phyloP scores from a whole-genome alignment of 2,113 vertebrate species.

The Megaleporinus macrocephalus region DNA sequence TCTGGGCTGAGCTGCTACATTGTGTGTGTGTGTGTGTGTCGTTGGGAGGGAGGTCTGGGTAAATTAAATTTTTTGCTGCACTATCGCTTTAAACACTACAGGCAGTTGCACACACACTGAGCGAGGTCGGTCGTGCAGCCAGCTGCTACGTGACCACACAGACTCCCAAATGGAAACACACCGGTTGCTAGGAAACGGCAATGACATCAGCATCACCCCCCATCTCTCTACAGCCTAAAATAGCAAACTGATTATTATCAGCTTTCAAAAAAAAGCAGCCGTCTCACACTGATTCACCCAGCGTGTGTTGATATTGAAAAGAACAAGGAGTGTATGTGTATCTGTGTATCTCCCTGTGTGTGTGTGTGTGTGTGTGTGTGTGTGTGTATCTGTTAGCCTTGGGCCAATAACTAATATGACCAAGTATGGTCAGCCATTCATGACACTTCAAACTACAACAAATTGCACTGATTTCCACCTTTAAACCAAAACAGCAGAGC shows the following conservation, averaged over 20 bases:
- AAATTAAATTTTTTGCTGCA: too few species aligned
- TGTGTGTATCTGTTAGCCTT: not conserved
- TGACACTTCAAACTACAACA: too few species aligned
- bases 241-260: slow-evolving; percentile 76
- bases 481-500: too few species aligned
- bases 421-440: too few species aligned
- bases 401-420: too few species aligned
- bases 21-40: too few species aligned
- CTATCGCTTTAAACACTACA: not conserved
- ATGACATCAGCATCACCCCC: slow-evolving; percentile 77
- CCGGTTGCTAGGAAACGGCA: slow-evolving; percentile 78
- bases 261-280: slow-evolving; percentile 64
- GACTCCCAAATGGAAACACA: slow-evolving; percentile 73
- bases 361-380: slow-evolving; percentile 19
- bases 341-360: not conserved
- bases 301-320: too few species aligned
- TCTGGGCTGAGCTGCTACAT: too few species aligned
- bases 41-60: too few species aligned
- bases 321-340: not conserved
- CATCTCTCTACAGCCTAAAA: slow-evolving; percentile 68
- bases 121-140: not conserved
- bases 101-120: not conserved
- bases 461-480: too few species aligned
- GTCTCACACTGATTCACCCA: slow-evolving; percentile 43
- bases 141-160: slow-evolving; percentile 47